Evolutionary conservation across 2,888 invertebrate species (phyloP).

Genomic region (Rhagonycha fulva): DNA sequence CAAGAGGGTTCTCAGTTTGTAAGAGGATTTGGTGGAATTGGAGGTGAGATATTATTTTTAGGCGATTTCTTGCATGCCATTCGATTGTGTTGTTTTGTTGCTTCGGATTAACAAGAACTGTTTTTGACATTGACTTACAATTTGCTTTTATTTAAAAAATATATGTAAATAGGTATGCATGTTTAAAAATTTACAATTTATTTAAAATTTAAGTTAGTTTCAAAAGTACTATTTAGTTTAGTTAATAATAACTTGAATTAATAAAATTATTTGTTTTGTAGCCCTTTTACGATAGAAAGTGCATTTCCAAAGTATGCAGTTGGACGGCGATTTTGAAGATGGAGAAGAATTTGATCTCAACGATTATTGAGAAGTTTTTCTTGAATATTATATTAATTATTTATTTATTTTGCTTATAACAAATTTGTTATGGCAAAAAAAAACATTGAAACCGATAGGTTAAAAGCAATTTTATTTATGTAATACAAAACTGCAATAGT

Average conservation of each 20-base stretch:
- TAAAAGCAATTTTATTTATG: background rate
- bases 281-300: conserved; percentile 98
- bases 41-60: conserved; percentile 71
- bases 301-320: conserved; percentile 97
- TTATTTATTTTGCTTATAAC: background rate
- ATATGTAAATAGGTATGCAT: no score
- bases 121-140: conserved; percentile 1
- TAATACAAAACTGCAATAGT: background rate
- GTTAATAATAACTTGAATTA: background rate
- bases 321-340: conserved; percentile 81
- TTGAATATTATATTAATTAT: no score
- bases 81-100: no score
- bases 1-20: conserved; percentile 99
- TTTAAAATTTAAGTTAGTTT: no score
- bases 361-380: conserved; percentile 90
- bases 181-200: no score
- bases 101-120: no score
- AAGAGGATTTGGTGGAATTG: conserved; percentile 98
- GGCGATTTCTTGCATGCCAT: no score
- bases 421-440: background rate
- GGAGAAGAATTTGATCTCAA: conserved; percentile 89
- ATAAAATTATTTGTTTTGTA: conserved; percentile 60
- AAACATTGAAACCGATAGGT: background rate
- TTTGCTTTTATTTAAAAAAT: background rate
- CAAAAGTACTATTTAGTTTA: no score